Conservation (phyloP, 23 tunicate species). For the Diplosoma virens region DNA sequence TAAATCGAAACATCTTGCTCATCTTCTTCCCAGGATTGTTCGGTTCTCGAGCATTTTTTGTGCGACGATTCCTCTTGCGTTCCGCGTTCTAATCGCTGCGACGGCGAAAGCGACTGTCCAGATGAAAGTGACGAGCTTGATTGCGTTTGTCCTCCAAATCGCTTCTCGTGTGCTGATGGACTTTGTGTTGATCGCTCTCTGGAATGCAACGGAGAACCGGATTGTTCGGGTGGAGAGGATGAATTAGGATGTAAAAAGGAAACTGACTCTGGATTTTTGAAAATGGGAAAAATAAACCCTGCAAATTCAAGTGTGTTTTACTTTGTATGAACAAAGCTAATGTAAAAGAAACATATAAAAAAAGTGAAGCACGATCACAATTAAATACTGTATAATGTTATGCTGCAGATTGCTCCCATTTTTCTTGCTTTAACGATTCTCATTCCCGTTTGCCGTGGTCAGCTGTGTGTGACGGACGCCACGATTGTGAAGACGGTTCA, state of each 20-base stretch:
- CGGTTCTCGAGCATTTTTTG: neutral
- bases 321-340: too few relatives aligned
- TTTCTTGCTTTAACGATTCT: conserved; percentile 36
- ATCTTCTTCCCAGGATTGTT: conserved; percentile 26
- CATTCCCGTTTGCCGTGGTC: conserved; percentile 42
- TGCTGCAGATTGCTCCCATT: conserved; percentile 66
- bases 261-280: too few relatives aligned
- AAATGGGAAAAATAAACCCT: neutral
- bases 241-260: neutral
- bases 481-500: conserved; percentile 46
- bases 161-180: conserved; percentile 60
- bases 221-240: conserved; percentile 55
- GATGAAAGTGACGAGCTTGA: conserved; percentile 43
- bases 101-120: conserved; percentile 54
- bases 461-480: conserved; percentile 42
- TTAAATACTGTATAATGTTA: too few relatives aligned
- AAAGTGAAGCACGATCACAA: too few relatives aligned
- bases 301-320: neutral
- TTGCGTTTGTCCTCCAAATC: conserved; percentile 45
- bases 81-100: conserved; percentile 36
- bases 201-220: conserved; percentile 50
- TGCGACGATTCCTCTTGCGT: conserved; percentile 35
- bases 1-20: neutral
- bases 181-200: conserved; percentile 32
- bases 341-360: too few relatives aligned